Evolutionary conservation across 2,888 invertebrate species (phyloP).

Genomic region (Spisula subtruncata): DNA sequence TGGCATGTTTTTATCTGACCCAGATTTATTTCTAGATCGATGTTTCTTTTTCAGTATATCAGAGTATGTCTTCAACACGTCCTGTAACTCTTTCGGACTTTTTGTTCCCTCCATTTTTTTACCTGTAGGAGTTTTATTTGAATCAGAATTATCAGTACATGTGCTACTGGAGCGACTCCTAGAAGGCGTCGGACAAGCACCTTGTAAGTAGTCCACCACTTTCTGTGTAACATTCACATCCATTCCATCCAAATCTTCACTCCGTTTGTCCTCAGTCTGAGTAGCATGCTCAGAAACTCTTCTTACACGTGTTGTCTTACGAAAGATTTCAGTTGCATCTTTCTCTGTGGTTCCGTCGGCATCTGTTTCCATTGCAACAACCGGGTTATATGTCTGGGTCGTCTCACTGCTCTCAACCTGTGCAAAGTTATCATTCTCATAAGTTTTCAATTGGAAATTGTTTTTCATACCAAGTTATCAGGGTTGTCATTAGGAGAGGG

Average conservation of each 20-base stretch:
- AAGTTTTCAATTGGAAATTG: too few relatives aligned
- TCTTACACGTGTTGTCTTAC: neutral
- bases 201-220: conserved; percentile 56
- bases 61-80: conserved; percentile 61
- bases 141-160: conserved; percentile 39
- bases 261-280: conserved; percentile 47
- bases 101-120: conserved; percentile 42
- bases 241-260: conserved; percentile 19
- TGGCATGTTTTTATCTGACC: conserved; percentile 27
- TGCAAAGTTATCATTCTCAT: neutral
- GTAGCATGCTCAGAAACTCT: conserved; percentile 46
- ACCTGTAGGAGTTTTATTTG: conserved; percentile 32
- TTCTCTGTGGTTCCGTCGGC: neutral
- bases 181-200: conserved; percentile 33
- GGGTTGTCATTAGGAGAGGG: too few relatives aligned
- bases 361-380: neutral
- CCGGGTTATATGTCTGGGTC: conserved; percentile 26
- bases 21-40: conserved; percentile 34
- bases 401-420: conserved; percentile 18
- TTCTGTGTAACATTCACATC: conserved; percentile 58
- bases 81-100: conserved; percentile 63
- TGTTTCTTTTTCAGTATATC: conserved; percentile 56
- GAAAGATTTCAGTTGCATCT: neutral
- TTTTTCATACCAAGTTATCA: too few relatives aligned
- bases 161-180: conserved; percentile 56